Evolutionary conservation across 1,140 invertebrate genomes (phyloP), one percentile per base, ranked within the genome.

Genomic region (Cyclina sinensis): DNA sequence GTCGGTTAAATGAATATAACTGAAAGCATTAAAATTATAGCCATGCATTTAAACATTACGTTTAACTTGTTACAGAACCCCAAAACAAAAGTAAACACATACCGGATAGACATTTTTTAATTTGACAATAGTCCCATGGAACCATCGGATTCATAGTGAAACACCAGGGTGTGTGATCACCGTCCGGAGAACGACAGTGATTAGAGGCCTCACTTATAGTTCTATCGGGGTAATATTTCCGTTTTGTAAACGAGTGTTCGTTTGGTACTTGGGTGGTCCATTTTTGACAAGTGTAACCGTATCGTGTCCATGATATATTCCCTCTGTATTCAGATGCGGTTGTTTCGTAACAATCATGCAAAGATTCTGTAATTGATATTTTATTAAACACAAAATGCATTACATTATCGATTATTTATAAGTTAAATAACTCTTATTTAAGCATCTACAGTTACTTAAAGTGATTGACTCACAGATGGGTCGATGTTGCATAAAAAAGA

Each of bases 111-210:
- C 51, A 57, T 57, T n/a, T 16, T n/a, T 5, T 3, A 16, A 57
- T 21, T 30, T 80, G 43, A 54, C 91, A 91, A 43, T 35, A 86
- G 30, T 90, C 74, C 91, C 91, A 91, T 30, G 74, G 14, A 9
- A 62, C 46, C 78, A 96, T 95, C 59, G 97, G 96, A 95, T 99
- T 97, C 90, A 97, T 97, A 0, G 98, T 99, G 93, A 99, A 99
- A 95, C 98, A 99, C 98, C 98, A 99, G 0, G 98, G 98, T 0
- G 97, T 97, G 93, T 98, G 98, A 95, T 98, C 98, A 11, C 98
- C 98, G 4, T 98, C 98, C 5, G 98, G 98, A 96, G 99, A 99
- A 92, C 98, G 96, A 94, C 98, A 99, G 94, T 97, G 98, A 95
- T 99, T 99, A 94, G 98, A 97, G 7, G 98, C 97, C 93, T 97